These are phyloP conservation scores for Julus scandinavius DNA, from an alignment of 2,888 invertebrate species.

Conservation along the genomic window DNA sequence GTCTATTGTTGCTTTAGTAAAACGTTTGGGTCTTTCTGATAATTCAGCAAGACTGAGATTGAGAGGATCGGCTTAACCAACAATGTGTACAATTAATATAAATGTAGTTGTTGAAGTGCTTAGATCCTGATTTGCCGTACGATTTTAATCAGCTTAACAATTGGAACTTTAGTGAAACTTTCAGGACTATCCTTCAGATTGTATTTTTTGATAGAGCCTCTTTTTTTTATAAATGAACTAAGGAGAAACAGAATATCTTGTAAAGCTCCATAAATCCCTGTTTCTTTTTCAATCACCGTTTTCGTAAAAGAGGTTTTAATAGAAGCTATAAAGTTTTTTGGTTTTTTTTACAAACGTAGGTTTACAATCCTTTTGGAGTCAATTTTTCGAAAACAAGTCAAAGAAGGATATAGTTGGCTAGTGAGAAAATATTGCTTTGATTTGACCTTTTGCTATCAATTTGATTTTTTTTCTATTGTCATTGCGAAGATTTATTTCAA, in stretches of 20 bases:
- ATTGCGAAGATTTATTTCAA: neutral
- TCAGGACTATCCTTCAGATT: neutral
- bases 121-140: too few species aligned
- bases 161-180: neutral
- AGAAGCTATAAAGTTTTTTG: constrained; percentile 44
- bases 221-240: constrained; percentile 43
- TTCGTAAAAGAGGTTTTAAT: constrained; percentile 40
- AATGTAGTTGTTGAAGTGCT: too few species aligned
- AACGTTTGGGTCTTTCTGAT: too few species aligned
- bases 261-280: constrained; percentile 30
- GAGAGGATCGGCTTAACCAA: too few species aligned
- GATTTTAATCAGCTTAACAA: too few species aligned
- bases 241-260: constrained; percentile 34
- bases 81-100: too few species aligned
- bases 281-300: constrained; percentile 44
- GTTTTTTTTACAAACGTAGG: neutral
- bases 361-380: constrained; percentile 36
- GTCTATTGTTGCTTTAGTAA: too few species aligned
- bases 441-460: neutral
- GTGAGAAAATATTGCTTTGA: constrained; percentile 21
- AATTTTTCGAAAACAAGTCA: constrained; percentile 43
- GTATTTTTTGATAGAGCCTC: neutral
- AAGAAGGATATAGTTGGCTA: neutral
- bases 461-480: neutral
- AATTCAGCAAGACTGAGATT: too few species aligned